Evolutionary conservation across 2,797 vertebrate genomes (phyloP), one percentile per base, ranked within the genome.

Genomic region (Danio tinwini): DNA sequence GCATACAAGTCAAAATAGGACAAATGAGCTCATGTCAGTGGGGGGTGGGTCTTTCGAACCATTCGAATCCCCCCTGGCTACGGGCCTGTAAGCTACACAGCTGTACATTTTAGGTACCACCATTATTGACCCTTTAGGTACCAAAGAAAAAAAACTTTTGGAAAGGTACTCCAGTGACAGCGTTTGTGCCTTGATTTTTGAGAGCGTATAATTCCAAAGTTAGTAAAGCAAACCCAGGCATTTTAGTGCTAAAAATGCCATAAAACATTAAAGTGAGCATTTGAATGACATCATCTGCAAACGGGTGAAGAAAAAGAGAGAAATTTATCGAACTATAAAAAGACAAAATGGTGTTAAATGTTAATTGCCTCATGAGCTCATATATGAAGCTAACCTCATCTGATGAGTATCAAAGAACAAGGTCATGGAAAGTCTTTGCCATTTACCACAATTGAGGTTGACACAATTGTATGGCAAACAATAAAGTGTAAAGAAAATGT

Each of bases 321-420:
- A 56, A 79, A 61, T 4, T 47, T 62, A 72, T 29, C 65, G 69
- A 55, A 82, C 50, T 77, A 76, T 75, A 85, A 81, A 64, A 76
- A 85, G 49, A 47, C 19, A 69, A 78, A 56, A 58, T 17, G 14
- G 29, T 44, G 12, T 64, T 79, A 86, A 85, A 76, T 64, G 77
- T 81, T 75, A 72, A 84, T 76, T 82, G 77, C 59, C 72, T 80
- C 50, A 37, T 84, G 74, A 82, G 77, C 67, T 81, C 84, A 87
- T 75, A 74, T 80, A 82, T 83, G 70, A 76, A 82, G 61, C 74
- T 53, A 72, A 88, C 78, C 79, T 83, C 84, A 63, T 83, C 82
- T 80, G 74, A 80, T 81, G 65, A 84, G 13, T 13, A 75, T 78
- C 81, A 86, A 78, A 76, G 58, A 53, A 70, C 81, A 75, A 78